phyloP scores from a whole-genome alignment of 2,113 vertebrate genomes.

The Mesembrinibis cayennensis region DNA sequence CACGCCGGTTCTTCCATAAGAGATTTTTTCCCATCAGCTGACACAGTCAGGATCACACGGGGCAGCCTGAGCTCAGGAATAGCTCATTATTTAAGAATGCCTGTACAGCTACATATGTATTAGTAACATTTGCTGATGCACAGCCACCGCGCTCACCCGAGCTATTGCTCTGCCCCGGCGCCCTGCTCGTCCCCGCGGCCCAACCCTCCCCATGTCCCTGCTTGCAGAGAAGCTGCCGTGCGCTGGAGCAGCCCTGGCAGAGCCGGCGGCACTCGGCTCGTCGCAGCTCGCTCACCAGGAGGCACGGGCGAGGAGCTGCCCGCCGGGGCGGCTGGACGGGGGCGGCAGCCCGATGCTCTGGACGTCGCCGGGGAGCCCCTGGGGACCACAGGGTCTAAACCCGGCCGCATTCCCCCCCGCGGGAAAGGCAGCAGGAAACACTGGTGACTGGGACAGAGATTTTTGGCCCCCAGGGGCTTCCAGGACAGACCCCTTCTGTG shows the following conservation, averaged over 20 bases:
- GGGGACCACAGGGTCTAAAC: rapidly evolving
- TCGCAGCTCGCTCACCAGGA: rapidly evolving
- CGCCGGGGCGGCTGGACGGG: rapidly evolving
- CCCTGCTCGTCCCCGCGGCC: not conserved
- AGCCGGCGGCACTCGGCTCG: not conserved
- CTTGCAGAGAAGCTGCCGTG: not conserved
- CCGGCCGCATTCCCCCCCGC: rapidly evolving
- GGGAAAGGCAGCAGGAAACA: not conserved
- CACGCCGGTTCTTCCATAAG: not conserved
- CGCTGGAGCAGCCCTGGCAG: not conserved
- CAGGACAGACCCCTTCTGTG: rapidly evolving
- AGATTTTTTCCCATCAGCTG: conserved; percentile 30
- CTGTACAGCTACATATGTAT: not conserved
- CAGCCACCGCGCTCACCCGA: not conserved
- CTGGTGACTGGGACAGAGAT: not conserved
- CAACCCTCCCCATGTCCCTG: not conserved
- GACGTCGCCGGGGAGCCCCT: no score
- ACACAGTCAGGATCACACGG: conserved; percentile 1
- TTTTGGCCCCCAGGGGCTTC: not conserved
- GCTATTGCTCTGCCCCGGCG: not conserved
- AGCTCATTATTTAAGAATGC: not conserved
- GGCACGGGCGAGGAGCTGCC: rapidly evolving
- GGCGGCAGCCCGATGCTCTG: rapidly evolving
- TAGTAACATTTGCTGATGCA: not conserved
- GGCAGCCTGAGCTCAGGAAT: not conserved